phyloP scores from a whole-genome alignment of 2,888 invertebrate species.

The Drosophila meridiana region DNA sequence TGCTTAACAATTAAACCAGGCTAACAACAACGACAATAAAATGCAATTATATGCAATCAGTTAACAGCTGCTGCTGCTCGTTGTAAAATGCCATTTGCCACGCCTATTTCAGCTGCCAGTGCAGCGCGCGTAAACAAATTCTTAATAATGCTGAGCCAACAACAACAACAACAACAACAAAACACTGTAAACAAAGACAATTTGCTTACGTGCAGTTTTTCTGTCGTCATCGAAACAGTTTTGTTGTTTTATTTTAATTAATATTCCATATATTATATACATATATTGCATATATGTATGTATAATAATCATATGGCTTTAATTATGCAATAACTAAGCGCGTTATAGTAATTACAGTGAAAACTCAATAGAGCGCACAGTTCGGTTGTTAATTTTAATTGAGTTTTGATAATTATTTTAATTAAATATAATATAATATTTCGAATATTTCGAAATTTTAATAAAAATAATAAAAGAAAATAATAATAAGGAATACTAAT shows the following conservation, averaged over 20 bases:
- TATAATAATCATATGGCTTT: neutral
- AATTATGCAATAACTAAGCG: conserved; percentile 29
- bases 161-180: conserved; percentile 33
- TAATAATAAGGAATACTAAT: neutral
- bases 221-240: conserved; percentile 23
- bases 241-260: conserved; percentile 13
- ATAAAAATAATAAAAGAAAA: neutral
- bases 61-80: conserved; percentile 34
- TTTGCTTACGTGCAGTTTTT: conserved; percentile 30
- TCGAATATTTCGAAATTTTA: neutral
- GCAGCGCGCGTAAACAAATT: conserved; percentile 24
- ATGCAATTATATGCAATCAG: conserved; percentile 23
- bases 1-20: conserved; percentile 7
- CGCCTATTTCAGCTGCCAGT: conserved; percentile 2
- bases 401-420: neutral
- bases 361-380: neutral
- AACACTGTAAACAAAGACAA: conserved; percentile 14
- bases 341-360: neutral
- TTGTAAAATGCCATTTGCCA: conserved; percentile 7
- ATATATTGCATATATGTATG: neutral
- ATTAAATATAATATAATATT: neutral
- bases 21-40: conserved; percentile 23
- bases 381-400: neutral
- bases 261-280: neutral
- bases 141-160: conserved; percentile 19